These are phyloP conservation scores for Cremastobaeus sp. DNA, from an alignment of 2,888 invertebrate species.

Conservation along the genomic window DNA sequence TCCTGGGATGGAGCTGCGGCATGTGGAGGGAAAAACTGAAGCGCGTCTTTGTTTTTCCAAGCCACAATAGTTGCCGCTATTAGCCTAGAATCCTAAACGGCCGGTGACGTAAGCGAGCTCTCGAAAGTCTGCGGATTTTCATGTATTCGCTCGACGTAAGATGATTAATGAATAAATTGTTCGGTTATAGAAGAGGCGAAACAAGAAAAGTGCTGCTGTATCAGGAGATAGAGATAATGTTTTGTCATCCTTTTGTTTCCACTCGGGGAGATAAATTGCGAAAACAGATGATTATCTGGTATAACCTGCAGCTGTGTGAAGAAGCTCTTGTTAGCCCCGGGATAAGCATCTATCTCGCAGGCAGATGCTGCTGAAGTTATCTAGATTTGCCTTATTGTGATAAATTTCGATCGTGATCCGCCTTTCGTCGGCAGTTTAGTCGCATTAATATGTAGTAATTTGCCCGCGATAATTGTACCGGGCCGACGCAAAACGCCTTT, in stretches of 20 bases:
- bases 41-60: no score
- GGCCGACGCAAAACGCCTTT: no score
- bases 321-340: constrained; percentile 47
- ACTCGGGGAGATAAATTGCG: constrained; percentile 25
- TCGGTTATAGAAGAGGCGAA: background rate
- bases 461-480: constrained; percentile 1
- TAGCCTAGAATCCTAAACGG: no score
- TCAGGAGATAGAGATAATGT: background rate
- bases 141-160: no score
- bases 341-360: constrained; percentile 43
- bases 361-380: constrained; percentile 23
- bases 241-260: constrained; percentile 22
- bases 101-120: no score
- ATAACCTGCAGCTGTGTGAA: constrained; percentile 43
- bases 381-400: constrained; percentile 34
- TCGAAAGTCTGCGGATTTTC: no score
- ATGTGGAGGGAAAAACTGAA: no score
- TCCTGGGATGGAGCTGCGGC: no score
- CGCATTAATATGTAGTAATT: constrained; percentile 8
- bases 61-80: no score
- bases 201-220: no score
- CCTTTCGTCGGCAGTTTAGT: background rate
- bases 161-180: no score
- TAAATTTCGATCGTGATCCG: constrained; percentile 18
- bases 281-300: constrained; percentile 41